Evolutionary conservation across 1,140 invertebrate genomes (phyloP).

Genomic region (Yoshiicerus persimilis): DNA sequence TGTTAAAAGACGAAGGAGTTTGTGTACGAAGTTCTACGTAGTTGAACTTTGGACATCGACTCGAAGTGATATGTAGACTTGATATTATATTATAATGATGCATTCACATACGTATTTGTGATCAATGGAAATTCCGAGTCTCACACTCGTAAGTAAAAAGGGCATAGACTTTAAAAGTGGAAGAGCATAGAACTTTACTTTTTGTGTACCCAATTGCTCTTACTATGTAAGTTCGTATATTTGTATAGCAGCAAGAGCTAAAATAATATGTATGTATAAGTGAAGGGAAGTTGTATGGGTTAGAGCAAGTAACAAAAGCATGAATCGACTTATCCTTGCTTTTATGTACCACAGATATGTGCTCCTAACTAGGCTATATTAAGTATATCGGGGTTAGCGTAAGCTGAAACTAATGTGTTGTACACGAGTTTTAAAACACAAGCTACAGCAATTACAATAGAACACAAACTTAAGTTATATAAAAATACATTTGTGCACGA

Average conservation of each 20-base stretch:
- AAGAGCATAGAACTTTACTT: background rate
- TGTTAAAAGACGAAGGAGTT: background rate
- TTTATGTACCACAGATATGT: background rate
- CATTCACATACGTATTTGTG: background rate
- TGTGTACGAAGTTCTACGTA: background rate
- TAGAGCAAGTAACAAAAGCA: background rate
- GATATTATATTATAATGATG: background rate
- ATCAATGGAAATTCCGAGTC: background rate
- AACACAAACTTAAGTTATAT: background rate
- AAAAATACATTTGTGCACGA: background rate
- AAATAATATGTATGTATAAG: background rate
- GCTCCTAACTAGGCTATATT: background rate
- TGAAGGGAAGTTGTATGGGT: background rate
- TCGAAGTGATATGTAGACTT: background rate
- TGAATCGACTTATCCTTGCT: background rate
- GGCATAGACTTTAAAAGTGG: background rate
- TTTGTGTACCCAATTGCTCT: background rate
- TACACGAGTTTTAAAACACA: constrained; percentile 21
- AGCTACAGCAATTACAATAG: background rate
- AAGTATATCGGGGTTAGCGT: background rate
- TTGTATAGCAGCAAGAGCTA: background rate
- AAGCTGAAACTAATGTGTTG: background rate
- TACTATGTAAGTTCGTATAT: background rate
- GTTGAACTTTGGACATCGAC: background rate
- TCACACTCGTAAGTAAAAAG: background rate